phyloP scores from a whole-genome alignment of 2,797 vertebrate species.

The Scyliorhinus canicula region DNA sequence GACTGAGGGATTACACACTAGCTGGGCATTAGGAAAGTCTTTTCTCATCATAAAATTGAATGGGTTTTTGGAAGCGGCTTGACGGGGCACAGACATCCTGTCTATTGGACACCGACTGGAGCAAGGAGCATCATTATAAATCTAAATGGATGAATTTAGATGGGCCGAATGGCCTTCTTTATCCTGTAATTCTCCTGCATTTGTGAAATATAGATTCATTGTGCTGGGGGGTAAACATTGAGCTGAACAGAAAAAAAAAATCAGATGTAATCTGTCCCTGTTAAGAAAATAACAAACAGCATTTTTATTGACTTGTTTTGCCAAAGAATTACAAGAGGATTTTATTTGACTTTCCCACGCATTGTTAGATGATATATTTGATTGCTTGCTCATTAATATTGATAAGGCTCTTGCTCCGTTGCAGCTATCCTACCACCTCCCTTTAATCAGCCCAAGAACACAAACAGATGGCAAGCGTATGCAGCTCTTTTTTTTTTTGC shows the following conservation, averaged over 20 bases:
- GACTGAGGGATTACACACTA: neutral
- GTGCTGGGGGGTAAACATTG: too few relatives aligned
- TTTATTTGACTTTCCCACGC: neutral
- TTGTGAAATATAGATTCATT: neutral
- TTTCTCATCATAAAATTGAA: neutral
- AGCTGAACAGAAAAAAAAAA: too few relatives aligned
- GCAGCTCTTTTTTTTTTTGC: neutral
- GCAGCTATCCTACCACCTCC: neutral
- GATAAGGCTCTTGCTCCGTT: neutral
- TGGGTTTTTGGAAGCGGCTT: too few relatives aligned
- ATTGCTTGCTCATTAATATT: neutral
- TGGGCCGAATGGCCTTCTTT: neutral
- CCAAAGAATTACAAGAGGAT: neutral
- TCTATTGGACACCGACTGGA: neutral
- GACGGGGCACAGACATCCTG: neutral
- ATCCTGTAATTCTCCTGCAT: neutral
- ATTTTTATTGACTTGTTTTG: neutral
- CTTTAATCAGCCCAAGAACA: neutral
- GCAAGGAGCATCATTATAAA: neutral
- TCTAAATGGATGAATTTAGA: neutral
- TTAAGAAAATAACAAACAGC: neutral
- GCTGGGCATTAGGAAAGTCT: neutral
- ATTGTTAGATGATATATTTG: neutral
- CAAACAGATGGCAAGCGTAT: neutral
- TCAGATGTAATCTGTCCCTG: neutral